These are phyloP conservation scores for Unio delphinus DNA, from an alignment of 2,888 invertebrate species.

Conservation along the genomic window DNA sequence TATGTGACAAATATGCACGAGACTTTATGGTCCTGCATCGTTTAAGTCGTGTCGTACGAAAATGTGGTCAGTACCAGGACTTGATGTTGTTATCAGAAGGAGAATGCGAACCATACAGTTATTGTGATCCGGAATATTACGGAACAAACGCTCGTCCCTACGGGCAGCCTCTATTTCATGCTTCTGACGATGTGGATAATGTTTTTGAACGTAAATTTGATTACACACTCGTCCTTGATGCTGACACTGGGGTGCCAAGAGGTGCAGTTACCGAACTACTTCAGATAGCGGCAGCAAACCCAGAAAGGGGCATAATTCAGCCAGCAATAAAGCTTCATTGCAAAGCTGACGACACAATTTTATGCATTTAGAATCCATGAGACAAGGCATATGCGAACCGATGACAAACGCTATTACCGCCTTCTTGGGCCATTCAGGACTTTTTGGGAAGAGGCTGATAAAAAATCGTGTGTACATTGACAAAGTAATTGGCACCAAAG, in stretches of 20 bases:
- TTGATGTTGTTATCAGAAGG: constrained; percentile 63
- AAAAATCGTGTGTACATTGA: constrained; percentile 61
- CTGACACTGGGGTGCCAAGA: constrained; percentile 56
- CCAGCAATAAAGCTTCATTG: constrained; percentile 59
- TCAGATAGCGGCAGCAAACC: constrained; percentile 58
- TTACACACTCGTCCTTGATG: constrained; percentile 47
- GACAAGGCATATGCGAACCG: constrained; percentile 60
- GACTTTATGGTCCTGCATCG: constrained; percentile 50
- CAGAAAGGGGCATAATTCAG: constrained; percentile 60
- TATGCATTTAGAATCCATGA: constrained; percentile 61
- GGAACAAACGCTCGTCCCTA: constrained; percentile 38
- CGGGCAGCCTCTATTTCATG: constrained; percentile 3
- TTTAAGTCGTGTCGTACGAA: constrained; percentile 55
- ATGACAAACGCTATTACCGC: constrained; percentile 59
- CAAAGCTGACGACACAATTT: constrained; percentile 50
- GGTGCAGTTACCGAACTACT: constrained; percentile 54
- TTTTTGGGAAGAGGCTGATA: constrained; percentile 61
- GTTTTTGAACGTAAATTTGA: constrained; percentile 10
- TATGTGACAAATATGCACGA: constrained; percentile 40
- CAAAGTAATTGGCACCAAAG: constrained; percentile 56
- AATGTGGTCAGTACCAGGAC: constrained; percentile 66
- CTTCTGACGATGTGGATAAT: constrained; percentile 6
- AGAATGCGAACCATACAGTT: constrained; percentile 53
- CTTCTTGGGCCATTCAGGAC: constrained; percentile 56
- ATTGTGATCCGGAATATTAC: constrained; percentile 53